These are phyloP conservation scores for Cephonodes hylas DNA, from an alignment of 2,888 invertebrate species.

Conservation along the genomic window DNA sequence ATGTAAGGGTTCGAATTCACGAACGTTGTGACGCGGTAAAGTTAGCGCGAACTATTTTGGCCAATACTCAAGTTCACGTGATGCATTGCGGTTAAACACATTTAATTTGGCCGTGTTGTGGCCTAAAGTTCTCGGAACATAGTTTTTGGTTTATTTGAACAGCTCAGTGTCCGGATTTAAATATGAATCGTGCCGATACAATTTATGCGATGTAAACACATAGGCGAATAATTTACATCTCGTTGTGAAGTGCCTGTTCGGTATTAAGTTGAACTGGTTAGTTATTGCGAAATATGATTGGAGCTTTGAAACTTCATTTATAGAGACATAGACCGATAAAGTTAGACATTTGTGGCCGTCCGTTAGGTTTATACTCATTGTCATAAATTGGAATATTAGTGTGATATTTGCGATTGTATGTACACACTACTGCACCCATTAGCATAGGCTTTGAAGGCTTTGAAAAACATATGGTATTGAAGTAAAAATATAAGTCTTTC, in stretches of 20 bases:
- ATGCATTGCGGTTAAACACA: conserved; percentile 38
- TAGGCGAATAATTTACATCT: not conserved
- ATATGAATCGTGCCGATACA: conserved; percentile 7
- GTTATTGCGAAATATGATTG: not conserved
- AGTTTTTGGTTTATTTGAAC: conserved; percentile 24
- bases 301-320: not conserved
- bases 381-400: too few species aligned
- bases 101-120: conserved; percentile 37
- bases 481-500: too few species aligned
- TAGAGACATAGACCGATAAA: not conserved
- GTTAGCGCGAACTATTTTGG: not conserved
- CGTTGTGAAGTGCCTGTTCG: not conserved
- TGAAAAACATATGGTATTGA: too few species aligned
- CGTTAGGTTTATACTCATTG: too few species aligned
- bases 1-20: too few species aligned
- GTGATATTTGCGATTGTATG: too few species aligned
- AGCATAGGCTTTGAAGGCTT: too few species aligned
- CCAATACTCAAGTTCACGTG: conserved; percentile 13
- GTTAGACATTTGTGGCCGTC: not conserved
- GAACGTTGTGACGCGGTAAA: too few species aligned
- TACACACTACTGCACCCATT: too few species aligned
- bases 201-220: conserved; percentile 8
- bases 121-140: conserved; percentile 21
- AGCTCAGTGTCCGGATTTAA: conserved; percentile 15
- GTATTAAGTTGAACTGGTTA: not conserved